These are phyloP conservation scores for Agrenia bidenticulata DNA, from an alignment of 2,888 invertebrate species.

Conservation along the genomic window DNA sequence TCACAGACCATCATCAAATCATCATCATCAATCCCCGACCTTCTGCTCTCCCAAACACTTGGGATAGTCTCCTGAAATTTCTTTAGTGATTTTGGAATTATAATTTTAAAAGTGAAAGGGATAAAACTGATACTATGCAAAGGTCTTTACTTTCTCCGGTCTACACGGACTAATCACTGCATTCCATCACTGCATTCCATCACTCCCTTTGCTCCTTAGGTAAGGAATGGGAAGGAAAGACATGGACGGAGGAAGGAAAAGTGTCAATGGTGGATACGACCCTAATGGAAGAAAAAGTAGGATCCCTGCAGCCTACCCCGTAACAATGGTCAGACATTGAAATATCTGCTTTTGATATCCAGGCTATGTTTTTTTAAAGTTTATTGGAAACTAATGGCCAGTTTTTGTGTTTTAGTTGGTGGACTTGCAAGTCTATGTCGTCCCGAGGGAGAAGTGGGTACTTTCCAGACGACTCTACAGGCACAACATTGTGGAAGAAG, in stretches of 20 bases:
- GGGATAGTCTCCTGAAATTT: too few relatives aligned
- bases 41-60: too few relatives aligned
- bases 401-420: constrained; percentile 56
- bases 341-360: too few relatives aligned
- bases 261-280: constrained; percentile 48
- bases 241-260: constrained; percentile 50
- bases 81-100: neutral
- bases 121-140: too few relatives aligned
- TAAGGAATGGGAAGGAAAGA: constrained; percentile 49
- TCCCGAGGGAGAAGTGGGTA: constrained; percentile 60
- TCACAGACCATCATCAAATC: neutral
- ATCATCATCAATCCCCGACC: too few relatives aligned
- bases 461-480: constrained; percentile 58
- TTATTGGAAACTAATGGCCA: constrained; percentile 2
- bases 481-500: constrained; percentile 58
- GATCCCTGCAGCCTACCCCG: constrained; percentile 52
- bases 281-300: constrained; percentile 51
- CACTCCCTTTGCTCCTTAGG: constrained; percentile 9
- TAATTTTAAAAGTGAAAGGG: neutral
- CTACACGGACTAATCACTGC: constrained; percentile 14
- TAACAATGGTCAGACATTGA: constrained; percentile 51
- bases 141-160: too few relatives aligned
- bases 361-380: too few relatives aligned
- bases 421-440: constrained; percentile 60
- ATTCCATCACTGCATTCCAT: constrained; percentile 23